Percentiles rank a stretch among this genome's conserved stretches.
These are phyloP conservation scores for Calliphora vomitoria DNA, from an alignment of 2,888 invertebrate genomes.

Conservation along the genomic window DNA sequence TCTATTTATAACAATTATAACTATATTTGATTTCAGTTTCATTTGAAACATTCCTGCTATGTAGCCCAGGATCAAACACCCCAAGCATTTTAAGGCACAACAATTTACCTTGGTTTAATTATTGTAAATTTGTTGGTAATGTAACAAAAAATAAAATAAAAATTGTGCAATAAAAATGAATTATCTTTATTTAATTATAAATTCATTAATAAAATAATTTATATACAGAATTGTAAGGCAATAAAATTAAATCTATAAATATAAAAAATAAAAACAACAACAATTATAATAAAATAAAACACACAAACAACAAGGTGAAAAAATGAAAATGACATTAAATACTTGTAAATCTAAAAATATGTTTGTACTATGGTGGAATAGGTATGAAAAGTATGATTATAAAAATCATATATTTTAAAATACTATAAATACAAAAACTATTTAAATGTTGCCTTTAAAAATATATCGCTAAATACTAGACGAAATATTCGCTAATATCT, in stretches of 20 bases:
- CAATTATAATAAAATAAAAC: constrained; percentile 14
- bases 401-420: too few species aligned
- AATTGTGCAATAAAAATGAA: constrained; percentile 66
- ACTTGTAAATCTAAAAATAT: constrained; percentile 7
- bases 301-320: constrained; percentile 40
- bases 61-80: not conserved
- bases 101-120: not conserved
- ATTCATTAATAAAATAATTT: constrained; percentile 69
- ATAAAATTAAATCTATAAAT: constrained; percentile 72
- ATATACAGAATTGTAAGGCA: constrained; percentile 55
- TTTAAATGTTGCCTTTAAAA: too few species aligned
- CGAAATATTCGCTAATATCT: too few species aligned
- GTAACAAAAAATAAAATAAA: not conserved
- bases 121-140: constrained; percentile 43
- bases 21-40: too few species aligned
- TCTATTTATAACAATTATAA: too few species aligned
- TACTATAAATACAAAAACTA: too few species aligned
- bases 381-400: not conserved
- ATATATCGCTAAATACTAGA: too few species aligned
- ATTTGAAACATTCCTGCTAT: too few species aligned
- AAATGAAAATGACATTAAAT: constrained; percentile 12
- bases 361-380: not conserved
- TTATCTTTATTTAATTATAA: constrained; percentile 73
- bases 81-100: not conserved
- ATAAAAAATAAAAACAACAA: constrained; percentile 50